Evolutionary conservation across 2,888 invertebrate genomes (phyloP).

Genomic region (Amaurobius ferox): DNA sequence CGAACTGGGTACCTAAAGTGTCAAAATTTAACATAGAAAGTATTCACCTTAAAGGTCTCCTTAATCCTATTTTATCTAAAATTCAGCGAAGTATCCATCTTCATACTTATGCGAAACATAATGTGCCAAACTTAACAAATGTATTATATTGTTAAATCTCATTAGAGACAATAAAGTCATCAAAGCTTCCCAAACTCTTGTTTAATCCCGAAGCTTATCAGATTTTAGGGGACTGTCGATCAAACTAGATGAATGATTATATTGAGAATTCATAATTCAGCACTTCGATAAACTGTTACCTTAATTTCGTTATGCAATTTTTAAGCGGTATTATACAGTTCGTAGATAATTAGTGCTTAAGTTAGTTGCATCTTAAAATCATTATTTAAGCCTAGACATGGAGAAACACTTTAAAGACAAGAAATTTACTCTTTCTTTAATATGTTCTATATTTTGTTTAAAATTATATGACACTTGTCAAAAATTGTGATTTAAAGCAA

Average conservation of each 20-base stretch:
- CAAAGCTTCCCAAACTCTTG: background rate
- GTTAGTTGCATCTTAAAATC: too few species aligned
- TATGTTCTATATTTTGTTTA: too few species aligned
- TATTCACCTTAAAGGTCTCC: background rate
- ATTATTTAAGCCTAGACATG: too few species aligned
- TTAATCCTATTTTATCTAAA: background rate
- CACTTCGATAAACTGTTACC: background rate
- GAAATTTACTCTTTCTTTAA: too few species aligned
- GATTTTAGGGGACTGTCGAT: conserved; percentile 3
- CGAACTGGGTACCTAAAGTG: too few species aligned
- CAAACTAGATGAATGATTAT: background rate
- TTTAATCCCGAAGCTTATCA: conserved; percentile 11
- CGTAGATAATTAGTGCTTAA: too few species aligned
- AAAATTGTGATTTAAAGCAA: too few species aligned
- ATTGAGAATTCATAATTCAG: background rate
- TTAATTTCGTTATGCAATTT: background rate
- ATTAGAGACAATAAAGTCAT: background rate
- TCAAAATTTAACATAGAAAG: background rate
- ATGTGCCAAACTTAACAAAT: conserved; percentile 1
- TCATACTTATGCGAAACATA: background rate
- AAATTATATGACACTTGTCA: too few species aligned
- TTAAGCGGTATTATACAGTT: background rate
- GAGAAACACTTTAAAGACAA: too few species aligned
- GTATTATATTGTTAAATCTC: background rate
- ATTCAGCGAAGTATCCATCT: background rate